A percentile compares a stretch with the other conserved stretches of the same genome.
Conservation (phyloP, 2,113 vertebrate genomes). For the Microcebus ravelobensis region DNA sequence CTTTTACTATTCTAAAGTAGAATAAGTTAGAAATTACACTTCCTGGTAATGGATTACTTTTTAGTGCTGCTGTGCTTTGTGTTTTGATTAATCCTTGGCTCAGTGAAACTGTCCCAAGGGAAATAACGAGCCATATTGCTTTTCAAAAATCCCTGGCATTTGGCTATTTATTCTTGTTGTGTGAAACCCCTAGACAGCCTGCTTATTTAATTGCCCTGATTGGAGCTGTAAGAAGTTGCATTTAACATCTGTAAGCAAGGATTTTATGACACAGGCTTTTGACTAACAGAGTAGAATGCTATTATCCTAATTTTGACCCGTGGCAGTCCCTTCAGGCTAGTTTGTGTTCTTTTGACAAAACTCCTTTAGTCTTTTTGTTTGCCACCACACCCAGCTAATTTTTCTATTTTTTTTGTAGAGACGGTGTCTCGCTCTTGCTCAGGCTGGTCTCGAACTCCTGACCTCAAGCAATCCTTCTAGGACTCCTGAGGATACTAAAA, state of each 20-base stretch:
- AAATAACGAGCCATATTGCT: neutral
- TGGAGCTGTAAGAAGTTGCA: neutral
- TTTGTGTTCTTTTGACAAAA: neutral
- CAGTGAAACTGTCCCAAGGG: neutral
- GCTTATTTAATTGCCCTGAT: neutral
- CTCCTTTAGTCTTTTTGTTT: neutral
- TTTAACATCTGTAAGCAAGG: constrained; percentile 1
- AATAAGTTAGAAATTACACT: neutral
- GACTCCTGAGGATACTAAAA: too few relatives aligned
- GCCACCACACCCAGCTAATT: too few relatives aligned
- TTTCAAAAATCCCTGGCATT: constrained; percentile 1
- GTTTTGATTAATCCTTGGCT: neutral
- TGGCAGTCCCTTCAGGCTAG: neutral
- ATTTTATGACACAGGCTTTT: neutral
- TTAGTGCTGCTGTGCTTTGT: neutral
- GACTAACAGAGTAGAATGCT: neutral
- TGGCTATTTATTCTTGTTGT: neutral
- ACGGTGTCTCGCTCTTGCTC: too few relatives aligned
- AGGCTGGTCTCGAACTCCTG: too few relatives aligned
- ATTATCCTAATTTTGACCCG: neutral
- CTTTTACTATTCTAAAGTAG: neutral
- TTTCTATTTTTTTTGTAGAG: too few relatives aligned
- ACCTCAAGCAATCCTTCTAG: too few relatives aligned
- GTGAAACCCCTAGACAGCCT: neutral
- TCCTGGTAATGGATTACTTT: neutral